phyloP scores from a whole-genome alignment of 2,113 vertebrate genomes.

The Cyprinodon brontotheroides region DNA sequence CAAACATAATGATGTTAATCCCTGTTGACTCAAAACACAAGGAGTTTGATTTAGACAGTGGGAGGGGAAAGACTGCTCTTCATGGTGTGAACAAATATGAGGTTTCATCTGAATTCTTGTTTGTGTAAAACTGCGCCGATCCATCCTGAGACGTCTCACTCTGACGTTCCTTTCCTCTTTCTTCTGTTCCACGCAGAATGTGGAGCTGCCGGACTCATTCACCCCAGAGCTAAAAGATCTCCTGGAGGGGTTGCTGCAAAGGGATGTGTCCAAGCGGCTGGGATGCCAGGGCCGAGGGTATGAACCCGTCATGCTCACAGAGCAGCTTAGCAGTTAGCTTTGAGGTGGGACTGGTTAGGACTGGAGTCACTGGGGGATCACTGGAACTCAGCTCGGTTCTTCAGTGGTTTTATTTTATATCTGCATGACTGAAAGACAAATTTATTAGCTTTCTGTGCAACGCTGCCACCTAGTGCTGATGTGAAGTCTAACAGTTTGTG shows the following conservation, averaged over 20 bases:
- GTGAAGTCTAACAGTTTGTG: not conserved
- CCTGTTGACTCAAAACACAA: not conserved
- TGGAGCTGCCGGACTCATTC: constrained; percentile 94
- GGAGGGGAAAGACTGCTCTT: not conserved
- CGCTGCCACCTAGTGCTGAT: constrained; percentile 60
- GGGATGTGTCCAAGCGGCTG: constrained; percentile 90
- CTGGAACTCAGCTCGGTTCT: not conserved
- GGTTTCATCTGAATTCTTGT: not conserved
- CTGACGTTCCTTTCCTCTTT: not conserved
- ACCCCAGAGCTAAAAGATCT: constrained; percentile 91
- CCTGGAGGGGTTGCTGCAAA: constrained; percentile 90
- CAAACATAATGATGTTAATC: not conserved
- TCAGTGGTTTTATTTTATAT: constrained; percentile 8
- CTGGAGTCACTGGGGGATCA: not conserved
- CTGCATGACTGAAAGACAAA: not conserved
- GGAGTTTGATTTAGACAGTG: not conserved
- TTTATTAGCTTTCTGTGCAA: constrained; percentile 23
- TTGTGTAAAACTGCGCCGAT: not conserved
- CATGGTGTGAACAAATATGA: not conserved
- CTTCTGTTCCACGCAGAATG: constrained; percentile 78
- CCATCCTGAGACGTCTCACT: constrained; percentile 4
- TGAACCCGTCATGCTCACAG: constrained; percentile 19
- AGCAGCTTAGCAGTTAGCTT: constrained; percentile 27
- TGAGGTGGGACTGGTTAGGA: constrained; percentile 9
- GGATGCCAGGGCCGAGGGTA: constrained; percentile 93